Evolutionary conservation across 2,797 vertebrate species (phyloP).

Genomic region (Octomys mimax): DNA sequence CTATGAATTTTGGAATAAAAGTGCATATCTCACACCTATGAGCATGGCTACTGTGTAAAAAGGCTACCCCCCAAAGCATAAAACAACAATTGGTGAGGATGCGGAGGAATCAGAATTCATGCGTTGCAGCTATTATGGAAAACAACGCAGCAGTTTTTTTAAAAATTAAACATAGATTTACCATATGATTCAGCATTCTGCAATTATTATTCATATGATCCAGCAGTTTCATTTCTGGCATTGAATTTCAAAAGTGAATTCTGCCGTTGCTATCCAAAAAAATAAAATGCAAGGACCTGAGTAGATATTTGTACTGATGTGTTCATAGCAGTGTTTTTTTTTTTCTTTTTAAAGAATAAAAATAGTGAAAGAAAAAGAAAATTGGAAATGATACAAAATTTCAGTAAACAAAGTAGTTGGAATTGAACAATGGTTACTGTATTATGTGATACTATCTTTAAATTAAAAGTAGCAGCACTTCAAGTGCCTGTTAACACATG

Average conservation of each 20-base stretch:
- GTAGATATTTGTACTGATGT: not conserved
- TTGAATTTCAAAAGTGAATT: not conserved
- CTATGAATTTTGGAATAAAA: slow-evolving; percentile 9
- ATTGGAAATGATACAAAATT: too few relatives aligned
- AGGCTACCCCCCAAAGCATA: not conserved
- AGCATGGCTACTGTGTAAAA: not conserved
- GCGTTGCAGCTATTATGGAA: not conserved
- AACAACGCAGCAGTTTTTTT: not conserved
- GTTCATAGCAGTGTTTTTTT: not conserved
- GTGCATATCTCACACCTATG: not conserved
- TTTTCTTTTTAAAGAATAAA: too few relatives aligned
- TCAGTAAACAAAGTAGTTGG: too few relatives aligned
- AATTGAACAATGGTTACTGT: too few relatives aligned
- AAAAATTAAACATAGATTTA: not conserved
- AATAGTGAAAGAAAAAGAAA: too few relatives aligned
- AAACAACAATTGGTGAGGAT: not conserved
- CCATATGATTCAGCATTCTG: not conserved
- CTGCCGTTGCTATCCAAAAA: not conserved
- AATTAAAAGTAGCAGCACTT: not conserved
- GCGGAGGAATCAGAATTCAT: not conserved
- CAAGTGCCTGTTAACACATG: not conserved
- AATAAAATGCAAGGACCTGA: not conserved
- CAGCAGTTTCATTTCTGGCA: not conserved
- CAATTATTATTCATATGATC: not conserved
- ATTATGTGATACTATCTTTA: too few relatives aligned